phyloP scores from a whole-genome alignment of 2,888 invertebrate genomes.

The Siphonodentalium dalli region DNA sequence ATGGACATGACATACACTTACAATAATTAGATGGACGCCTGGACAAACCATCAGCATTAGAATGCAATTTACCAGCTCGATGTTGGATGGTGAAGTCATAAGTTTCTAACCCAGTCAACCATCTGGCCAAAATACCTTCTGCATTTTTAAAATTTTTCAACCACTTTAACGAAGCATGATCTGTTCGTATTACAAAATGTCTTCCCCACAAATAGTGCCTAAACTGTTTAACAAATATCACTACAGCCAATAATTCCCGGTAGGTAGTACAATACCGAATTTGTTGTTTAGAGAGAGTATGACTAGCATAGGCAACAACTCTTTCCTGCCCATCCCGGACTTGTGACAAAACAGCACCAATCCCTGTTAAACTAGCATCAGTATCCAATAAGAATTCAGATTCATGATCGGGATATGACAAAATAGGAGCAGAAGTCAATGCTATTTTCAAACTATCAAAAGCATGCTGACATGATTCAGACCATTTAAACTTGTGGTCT shows the following conservation, averaged over 20 bases:
- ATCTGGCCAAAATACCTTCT: conserved; percentile 4
- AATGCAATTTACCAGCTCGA: not conserved
- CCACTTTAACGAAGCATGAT: conserved; percentile 6
- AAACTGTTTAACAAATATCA: conserved; percentile 2
- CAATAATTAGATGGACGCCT: too few species aligned
- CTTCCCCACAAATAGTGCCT: conserved; percentile 1
- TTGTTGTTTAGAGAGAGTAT: not conserved
- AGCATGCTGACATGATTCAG: not conserved
- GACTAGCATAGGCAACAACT: conserved; percentile 8
- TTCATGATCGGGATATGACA: not conserved
- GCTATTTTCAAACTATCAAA: conserved; percentile 11
- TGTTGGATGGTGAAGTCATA: conserved; percentile 4
- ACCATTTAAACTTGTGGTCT: not conserved
- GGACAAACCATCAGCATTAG: not conserved
- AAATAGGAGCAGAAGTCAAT: not conserved
- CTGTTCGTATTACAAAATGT: not conserved
- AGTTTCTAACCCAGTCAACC: not conserved
- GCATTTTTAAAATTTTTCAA: not conserved
- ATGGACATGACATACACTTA: too few species aligned
- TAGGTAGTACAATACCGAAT: conserved; percentile 9
- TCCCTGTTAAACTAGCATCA: conserved; percentile 1
- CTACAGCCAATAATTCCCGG: conserved; percentile 1
- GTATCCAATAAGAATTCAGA: conserved; percentile 3
- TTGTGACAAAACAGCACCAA: conserved; percentile 12
- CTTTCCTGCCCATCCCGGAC: conserved; percentile 9